Conservation (phyloP, 2,113 vertebrate species). For the Melanocharis versteri region DNA sequence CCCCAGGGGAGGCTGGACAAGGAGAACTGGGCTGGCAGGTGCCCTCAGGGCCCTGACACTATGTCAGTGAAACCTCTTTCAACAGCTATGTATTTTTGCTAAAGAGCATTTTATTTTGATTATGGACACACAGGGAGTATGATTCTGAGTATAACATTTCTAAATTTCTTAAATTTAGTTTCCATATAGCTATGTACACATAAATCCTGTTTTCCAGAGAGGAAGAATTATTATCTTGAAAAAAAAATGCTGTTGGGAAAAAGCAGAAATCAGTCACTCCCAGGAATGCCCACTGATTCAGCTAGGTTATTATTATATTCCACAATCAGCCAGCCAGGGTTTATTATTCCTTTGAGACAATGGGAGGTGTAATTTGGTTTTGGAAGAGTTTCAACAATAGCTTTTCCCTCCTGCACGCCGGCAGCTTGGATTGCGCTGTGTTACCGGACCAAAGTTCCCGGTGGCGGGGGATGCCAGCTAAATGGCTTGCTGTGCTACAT, state of each 20-base stretch:
- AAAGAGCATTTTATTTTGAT: background rate
- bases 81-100: background rate
- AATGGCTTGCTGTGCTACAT: background rate
- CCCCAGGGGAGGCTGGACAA: background rate
- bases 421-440: background rate
- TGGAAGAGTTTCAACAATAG: conserved; percentile 3
- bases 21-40: background rate
- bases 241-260: background rate
- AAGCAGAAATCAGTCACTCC: conserved; percentile 30
- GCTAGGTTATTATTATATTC: conserved; percentile 25
- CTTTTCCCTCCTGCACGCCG: background rate
- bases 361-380: conserved; percentile 41
- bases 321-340: conserved; percentile 16
- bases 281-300: conserved; percentile 48
- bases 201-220: background rate
- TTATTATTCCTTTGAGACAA: conserved; percentile 59
- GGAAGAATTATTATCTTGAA: background rate
- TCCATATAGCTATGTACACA: background rate
- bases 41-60: background rate
- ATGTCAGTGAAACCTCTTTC: background rate
- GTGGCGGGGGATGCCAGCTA: background rate
- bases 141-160: background rate
- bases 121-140: background rate
- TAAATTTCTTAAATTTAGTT: background rate
- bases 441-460: background rate